phyloP scores from a whole-genome alignment of 2,888 invertebrate genomes.

The Mythimna vitellina region DNA sequence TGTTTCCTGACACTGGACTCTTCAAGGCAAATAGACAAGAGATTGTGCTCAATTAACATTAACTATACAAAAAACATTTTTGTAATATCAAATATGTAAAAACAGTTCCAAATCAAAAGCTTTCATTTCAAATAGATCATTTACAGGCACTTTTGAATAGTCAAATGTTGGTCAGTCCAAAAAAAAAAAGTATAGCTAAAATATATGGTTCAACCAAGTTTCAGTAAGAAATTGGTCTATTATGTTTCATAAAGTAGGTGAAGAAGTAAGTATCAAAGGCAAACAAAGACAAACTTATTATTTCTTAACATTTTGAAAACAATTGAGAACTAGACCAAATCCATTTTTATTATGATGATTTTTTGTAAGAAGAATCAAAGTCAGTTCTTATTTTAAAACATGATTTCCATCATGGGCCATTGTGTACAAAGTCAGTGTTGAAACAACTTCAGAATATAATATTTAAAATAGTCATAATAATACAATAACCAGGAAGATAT shows the following conservation, averaged over 20 bases:
- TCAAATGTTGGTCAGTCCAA: too few relatives aligned
- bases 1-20: slow-evolving; percentile 21
- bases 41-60: too few relatives aligned
- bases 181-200: too few relatives aligned
- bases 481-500: slow-evolving; percentile 39
- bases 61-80: too few relatives aligned
- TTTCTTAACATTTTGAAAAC: neutral
- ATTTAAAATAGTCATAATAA: neutral
- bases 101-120: too few relatives aligned
- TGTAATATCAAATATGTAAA: too few relatives aligned
- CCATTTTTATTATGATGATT: neutral
- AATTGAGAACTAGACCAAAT: neutral
- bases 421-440: neutral
- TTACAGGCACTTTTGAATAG: too few relatives aligned
- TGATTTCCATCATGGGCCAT: neutral
- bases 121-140: too few relatives aligned
- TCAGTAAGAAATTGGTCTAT: neutral
- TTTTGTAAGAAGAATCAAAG: neutral
- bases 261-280: neutral
- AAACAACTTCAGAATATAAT: neutral
- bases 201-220: too few relatives aligned
- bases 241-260: neutral
- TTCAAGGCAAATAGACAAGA: too few relatives aligned
- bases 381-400: neutral
- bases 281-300: neutral